Evolutionary conservation across 2,113 vertebrate genomes (phyloP).

Genomic region (Sinocyclocheilus grahami): DNA sequence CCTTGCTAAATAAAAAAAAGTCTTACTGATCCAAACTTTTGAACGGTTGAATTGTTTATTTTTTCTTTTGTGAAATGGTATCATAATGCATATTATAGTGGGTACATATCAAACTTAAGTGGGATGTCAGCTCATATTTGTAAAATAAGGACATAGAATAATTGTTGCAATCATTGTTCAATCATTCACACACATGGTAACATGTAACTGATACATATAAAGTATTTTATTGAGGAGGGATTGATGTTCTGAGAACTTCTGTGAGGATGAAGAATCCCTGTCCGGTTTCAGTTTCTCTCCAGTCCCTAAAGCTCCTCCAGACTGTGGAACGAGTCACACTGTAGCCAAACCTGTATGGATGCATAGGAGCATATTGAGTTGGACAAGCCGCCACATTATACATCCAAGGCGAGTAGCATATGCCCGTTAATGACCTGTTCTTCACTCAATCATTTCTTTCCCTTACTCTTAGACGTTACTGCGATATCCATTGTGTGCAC

Average conservation of each 20-base stretch:
- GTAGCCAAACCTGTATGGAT: neutral
- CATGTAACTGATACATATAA: neutral
- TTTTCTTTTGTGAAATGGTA: neutral
- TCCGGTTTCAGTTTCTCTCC: neutral
- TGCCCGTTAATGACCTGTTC: neutral
- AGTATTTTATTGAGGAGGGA: neutral
- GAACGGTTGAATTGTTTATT: neutral
- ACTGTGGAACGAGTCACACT: neutral
- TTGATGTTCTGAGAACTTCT: neutral
- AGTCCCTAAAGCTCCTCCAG: neutral
- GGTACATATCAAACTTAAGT: neutral
- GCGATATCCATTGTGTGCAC: constrained; percentile 6
- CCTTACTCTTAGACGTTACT: neutral
- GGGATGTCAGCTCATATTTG: neutral
- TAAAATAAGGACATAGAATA: neutral
- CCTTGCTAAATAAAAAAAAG: neutral
- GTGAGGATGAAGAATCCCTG: neutral
- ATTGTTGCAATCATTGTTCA: neutral
- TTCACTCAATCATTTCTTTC: neutral
- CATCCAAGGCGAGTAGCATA: neutral
- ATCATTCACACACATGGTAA: neutral
- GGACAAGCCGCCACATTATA: neutral
- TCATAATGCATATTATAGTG: neutral
- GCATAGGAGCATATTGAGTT: neutral
- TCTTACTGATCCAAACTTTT: neutral